A percentile compares a stretch with the other conserved stretches of the same genome.
phyloP scores from a whole-genome alignment of 1,140 invertebrate genomes.

The Leptoteleia sp. region DNA sequence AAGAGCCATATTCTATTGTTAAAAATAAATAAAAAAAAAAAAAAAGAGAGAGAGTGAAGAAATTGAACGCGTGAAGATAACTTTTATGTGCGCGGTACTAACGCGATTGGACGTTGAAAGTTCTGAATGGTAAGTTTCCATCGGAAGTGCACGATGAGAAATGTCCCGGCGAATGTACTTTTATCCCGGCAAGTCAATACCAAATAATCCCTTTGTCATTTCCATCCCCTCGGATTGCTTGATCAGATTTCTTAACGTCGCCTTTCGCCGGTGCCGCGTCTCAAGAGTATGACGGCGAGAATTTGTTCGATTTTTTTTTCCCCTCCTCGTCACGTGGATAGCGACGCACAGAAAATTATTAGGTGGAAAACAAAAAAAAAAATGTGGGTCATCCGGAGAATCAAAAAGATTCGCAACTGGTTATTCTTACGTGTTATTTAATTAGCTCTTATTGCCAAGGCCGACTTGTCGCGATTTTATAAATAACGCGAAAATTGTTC shows the following conservation, averaged over 20 bases:
- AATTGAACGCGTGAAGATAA: no score
- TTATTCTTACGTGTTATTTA: constrained; percentile 3
- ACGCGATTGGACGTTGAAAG: background rate
- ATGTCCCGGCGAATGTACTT: constrained; percentile 6
- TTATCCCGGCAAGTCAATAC: constrained; percentile 9
- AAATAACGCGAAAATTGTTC: constrained; percentile 23
- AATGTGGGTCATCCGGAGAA: background rate
- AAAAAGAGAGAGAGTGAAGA: no score
- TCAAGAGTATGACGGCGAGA: background rate
- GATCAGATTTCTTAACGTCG: constrained; percentile 3
- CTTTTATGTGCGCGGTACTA: constrained; percentile 5
- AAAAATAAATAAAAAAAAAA: constrained; percentile 1
- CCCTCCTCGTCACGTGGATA: no score
- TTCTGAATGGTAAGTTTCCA: constrained; percentile 2
- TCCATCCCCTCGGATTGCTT: background rate
- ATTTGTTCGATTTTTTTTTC: background rate
- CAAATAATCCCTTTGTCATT: constrained; percentile 10
- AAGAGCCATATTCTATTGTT: constrained; percentile 5
- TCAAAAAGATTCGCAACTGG: background rate
- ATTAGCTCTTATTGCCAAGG: constrained; percentile 15
- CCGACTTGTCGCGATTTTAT: background rate
- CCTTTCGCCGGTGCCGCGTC: background rate
- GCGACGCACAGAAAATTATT: no score
- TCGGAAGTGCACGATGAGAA: background rate
- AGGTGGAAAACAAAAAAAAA: background rate